Percentiles rank a stretch among this genome's conserved stretches.
Conservation (phyloP, 2,797 vertebrate genomes). For the Acestrorhynchus altus region DNA sequence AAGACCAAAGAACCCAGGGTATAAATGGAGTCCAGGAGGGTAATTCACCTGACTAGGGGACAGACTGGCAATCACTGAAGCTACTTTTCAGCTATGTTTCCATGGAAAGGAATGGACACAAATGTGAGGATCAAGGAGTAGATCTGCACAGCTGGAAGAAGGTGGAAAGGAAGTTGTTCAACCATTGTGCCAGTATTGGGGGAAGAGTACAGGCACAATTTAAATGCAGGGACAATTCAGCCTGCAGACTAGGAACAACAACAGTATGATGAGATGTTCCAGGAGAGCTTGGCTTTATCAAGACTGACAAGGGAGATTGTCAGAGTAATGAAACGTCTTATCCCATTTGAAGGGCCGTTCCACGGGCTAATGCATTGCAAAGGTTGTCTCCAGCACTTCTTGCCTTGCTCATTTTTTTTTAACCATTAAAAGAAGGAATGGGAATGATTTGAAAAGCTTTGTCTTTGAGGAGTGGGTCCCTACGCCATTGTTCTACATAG, state of each 20-base stretch:
- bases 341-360: slow-evolving; percentile 57
- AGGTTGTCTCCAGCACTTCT: slow-evolving; percentile 23
- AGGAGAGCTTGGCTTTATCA: slow-evolving; percentile 50
- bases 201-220: slow-evolving; percentile 22
- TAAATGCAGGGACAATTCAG: slow-evolving; percentile 40
- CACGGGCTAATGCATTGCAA: slow-evolving; percentile 46
- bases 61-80: slow-evolving; percentile 3
- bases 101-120: neutral
- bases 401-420: slow-evolving; percentile 17
- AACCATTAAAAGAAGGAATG: slow-evolving; percentile 36
- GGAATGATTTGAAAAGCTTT: slow-evolving; percentile 53
- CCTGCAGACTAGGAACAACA: slow-evolving; percentile 42
- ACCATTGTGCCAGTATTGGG: neutral
- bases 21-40: slow-evolving; percentile 34
- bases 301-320: slow-evolving; percentile 56
- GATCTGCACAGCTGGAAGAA: slow-evolving; percentile 1
- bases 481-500: slow-evolving; percentile 10
- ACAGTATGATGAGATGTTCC: slow-evolving; percentile 46
- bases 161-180: slow-evolving; percentile 4
- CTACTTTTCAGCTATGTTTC: neutral
- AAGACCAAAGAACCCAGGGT: slow-evolving; percentile 66
- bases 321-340: slow-evolving; percentile 63
- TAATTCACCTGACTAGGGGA: slow-evolving; percentile 1
- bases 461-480: slow-evolving; percentile 50
- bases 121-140: too few species aligned